Evolutionary conservation across 2,888 invertebrate species (phyloP).

Genomic region (Scaptomyza cyrtandrae): DNA sequence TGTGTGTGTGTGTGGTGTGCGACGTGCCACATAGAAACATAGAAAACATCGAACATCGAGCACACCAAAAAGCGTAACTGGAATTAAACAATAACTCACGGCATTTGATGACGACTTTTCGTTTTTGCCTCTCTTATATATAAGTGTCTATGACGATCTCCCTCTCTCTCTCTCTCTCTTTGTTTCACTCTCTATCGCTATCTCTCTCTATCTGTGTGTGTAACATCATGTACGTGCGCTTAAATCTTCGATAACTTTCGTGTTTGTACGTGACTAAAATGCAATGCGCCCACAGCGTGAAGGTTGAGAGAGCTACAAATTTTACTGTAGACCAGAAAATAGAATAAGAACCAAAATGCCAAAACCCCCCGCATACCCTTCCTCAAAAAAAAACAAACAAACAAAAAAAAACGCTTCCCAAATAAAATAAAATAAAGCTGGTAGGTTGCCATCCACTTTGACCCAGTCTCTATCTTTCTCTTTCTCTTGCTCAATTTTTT

Average conservation of each 20-base stretch:
- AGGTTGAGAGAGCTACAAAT: slow-evolving; percentile 10
- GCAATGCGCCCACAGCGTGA: slow-evolving; percentile 58
- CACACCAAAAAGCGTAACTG: slow-evolving; percentile 41
- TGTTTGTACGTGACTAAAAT: slow-evolving; percentile 74
- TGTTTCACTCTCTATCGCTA: too few relatives aligned
- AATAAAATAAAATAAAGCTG: slow-evolving; percentile 8
- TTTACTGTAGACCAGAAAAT: slow-evolving; percentile 8
- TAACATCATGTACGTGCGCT: slow-evolving; percentile 74
- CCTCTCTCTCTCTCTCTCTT: slow-evolving; percentile 3
- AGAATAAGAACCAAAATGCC: slow-evolving; percentile 44
- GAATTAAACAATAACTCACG: slow-evolving; percentile 75
- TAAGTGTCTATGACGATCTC: slow-evolving; percentile 6
- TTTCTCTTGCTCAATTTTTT: not conserved
- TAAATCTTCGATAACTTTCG: slow-evolving; percentile 78
- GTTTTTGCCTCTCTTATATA: slow-evolving; percentile 24
- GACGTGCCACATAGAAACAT: slow-evolving; percentile 33
- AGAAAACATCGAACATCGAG: not conserved
- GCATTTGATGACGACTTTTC: slow-evolving; percentile 75
- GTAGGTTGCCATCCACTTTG: slow-evolving; percentile 1
- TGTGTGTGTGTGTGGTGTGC: slow-evolving; percentile 1
- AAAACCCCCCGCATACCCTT: too few relatives aligned
- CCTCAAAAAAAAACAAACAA: too few relatives aligned
- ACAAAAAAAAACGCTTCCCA: not conserved
- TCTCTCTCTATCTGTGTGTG: slow-evolving; percentile 6
- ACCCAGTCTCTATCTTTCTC: not conserved